phyloP scores from a whole-genome alignment of 2,113 vertebrate genomes.

The Paradoxurus hermaphroditus region DNA sequence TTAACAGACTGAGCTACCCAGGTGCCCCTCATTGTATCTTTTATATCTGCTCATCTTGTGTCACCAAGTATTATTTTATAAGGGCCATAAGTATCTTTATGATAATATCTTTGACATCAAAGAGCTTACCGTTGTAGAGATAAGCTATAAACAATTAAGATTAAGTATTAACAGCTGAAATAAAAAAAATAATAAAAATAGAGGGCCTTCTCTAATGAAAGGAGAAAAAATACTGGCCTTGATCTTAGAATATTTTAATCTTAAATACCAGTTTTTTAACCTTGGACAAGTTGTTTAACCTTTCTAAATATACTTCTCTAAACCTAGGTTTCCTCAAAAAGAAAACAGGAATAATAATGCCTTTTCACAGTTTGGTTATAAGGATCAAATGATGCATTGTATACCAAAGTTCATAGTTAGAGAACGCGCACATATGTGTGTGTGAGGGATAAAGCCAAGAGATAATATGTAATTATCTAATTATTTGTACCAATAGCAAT shows the following conservation, averaged over 20 bases:
- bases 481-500: background rate
- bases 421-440: background rate
- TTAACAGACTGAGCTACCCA: too few species aligned
- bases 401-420: background rate
- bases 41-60: background rate
- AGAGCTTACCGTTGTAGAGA: background rate
- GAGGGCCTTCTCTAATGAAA: background rate
- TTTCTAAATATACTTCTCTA: background rate
- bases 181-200: background rate
- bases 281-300: background rate
- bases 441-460: background rate
- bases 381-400: background rate
- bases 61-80: background rate
- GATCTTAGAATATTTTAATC: background rate
- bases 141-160: background rate
- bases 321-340: background rate
- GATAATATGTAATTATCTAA: background rate
- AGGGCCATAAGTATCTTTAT: background rate
- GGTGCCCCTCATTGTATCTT: too few species aligned
- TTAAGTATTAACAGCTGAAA: background rate
- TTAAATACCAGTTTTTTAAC: background rate
- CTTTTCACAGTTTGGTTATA: background rate
- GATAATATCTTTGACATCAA: background rate
- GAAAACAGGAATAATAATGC: background rate
- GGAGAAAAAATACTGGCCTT: background rate